Evolutionary conservation across 1,140 invertebrate genomes (phyloP), one percentile per base, ranked within the genome.

Genomic region (Goniozus legneri): DNA sequence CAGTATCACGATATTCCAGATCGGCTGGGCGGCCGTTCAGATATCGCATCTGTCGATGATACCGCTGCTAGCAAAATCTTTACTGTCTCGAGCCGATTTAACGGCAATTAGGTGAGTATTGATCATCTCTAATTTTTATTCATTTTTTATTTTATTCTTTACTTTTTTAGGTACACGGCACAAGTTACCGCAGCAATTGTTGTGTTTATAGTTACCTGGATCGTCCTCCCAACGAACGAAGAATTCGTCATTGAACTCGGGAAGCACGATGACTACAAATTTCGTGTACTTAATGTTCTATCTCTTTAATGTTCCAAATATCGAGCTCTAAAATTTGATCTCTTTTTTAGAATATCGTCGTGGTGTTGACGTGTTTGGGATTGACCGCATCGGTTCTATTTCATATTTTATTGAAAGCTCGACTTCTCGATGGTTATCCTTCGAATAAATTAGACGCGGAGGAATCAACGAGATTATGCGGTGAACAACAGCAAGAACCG

Each of bases 1-100:
- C 15, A 85, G 91, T 51, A 91, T 95, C 43, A 77, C 84, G 16
- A 69, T 92, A 30, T 95, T 95, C 71, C 93, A 96, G 78, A 86
- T 87, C 54, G 91, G 91, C 7, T 95, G 92, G 92, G 91, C 92
- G 3, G 77, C 86, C 6, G 87, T 90, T 7, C 92, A 96, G 78
- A 93, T 95, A 53, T 88, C 91, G 6, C 92, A 95, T 76, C 77
- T 95, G 12, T 87, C 92, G 0, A 84, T 95, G 68, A 93, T 95
- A 66, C 89, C 91, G 7, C 81, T 85, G 39, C 78, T 93, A 35
- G 84, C 88, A 0, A 78, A 80, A 37, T 80, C 81, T 51, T 65
- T 82, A 22, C 71, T 82, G 51, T 80, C 87, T 54, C 79, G 89
- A 52, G 81, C 89, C 3, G 86, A 88, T 59, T 75, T 94, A 32